phyloP scores from a whole-genome alignment of 2,797 vertebrate genomes.

The Acomys russatus region DNA sequence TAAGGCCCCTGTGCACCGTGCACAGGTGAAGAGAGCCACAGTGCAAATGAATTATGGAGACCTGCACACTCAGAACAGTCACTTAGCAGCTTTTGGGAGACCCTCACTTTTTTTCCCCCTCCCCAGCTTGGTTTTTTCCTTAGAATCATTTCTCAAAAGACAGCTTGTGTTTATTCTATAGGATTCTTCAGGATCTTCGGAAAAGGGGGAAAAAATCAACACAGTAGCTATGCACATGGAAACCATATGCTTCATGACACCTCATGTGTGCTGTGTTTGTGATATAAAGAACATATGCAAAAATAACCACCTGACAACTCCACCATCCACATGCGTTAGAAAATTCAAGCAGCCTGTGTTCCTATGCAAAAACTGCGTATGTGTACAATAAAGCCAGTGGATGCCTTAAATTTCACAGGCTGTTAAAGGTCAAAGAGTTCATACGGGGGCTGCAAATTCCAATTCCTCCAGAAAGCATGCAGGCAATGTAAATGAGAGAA shows the following conservation, averaged over 20 bases:
- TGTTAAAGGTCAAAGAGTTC: constrained; percentile 45
- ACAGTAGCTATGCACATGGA: constrained; percentile 57
- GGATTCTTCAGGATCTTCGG: constrained; percentile 64
- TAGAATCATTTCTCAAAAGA: constrained; percentile 64
- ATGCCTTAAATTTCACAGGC: constrained; percentile 27
- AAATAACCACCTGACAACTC: constrained; percentile 77
- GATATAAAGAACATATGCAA: constrained; percentile 56
- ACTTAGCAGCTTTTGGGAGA: constrained; percentile 25
- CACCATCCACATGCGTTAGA: constrained; percentile 25
- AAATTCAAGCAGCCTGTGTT: constrained; percentile 56
- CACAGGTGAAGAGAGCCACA: neutral
- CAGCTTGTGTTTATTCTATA: constrained; percentile 79
- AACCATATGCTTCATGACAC: constrained; percentile 71
- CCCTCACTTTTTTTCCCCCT: neutral
- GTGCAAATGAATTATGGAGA: neutral
- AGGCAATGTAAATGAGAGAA: neutral
- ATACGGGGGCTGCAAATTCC: constrained; percentile 17
- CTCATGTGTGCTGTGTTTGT: constrained; percentile 55
- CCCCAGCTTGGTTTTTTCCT: constrained; percentile 54
- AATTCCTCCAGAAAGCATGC: neutral
- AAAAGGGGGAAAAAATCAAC: constrained; percentile 64
- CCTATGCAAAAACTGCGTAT: neutral
- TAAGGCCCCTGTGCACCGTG: neutral
- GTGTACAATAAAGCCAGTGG: neutral
- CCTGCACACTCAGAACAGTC: neutral